These are phyloP conservation scores for Agrochola litura DNA, from an alignment of 2,888 invertebrate species.

Conservation along the genomic window DNA sequence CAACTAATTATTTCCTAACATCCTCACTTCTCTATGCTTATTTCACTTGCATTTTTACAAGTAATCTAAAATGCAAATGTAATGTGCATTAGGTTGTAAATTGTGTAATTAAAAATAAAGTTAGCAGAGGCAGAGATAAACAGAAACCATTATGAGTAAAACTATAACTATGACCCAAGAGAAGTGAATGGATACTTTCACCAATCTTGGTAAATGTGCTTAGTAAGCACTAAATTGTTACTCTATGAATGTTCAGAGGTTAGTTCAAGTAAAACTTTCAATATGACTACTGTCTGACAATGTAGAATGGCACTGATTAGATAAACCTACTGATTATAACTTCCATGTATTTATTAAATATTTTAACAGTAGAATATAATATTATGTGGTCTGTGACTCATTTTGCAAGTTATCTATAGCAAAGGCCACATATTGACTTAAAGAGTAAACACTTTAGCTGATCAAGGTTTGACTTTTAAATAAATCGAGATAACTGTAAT, in stretches of 20 bases:
- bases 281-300: conserved; percentile 40
- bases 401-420: conserved; percentile 23
- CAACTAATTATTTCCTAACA: conserved; percentile 27
- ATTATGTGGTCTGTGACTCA: conserved; percentile 37
- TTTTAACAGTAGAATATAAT: conserved; percentile 11
- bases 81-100: conserved; percentile 17
- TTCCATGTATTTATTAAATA: conserved; percentile 33
- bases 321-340: conserved; percentile 51
- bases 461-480: background rate
- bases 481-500: background rate
- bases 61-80: conserved; percentile 43
- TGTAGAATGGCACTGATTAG: conserved; percentile 52
- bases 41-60: conserved; percentile 41
- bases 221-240: conserved; percentile 66
- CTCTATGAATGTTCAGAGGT: conserved; percentile 49
- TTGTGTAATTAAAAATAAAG: conserved; percentile 30
- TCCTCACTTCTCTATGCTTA: conserved; percentile 7
- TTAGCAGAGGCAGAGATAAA: conserved; percentile 11
- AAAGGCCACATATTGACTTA: conserved; percentile 8
- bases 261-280: conserved; percentile 44
- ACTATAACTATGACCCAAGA: conserved; percentile 55
- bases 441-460: background rate
- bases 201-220: conserved; percentile 74
- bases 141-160: conserved; percentile 57
- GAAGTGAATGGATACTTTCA: conserved; percentile 88